phyloP scores from a whole-genome alignment of 2,113 vertebrate species.

The Barbus barbus region DNA sequence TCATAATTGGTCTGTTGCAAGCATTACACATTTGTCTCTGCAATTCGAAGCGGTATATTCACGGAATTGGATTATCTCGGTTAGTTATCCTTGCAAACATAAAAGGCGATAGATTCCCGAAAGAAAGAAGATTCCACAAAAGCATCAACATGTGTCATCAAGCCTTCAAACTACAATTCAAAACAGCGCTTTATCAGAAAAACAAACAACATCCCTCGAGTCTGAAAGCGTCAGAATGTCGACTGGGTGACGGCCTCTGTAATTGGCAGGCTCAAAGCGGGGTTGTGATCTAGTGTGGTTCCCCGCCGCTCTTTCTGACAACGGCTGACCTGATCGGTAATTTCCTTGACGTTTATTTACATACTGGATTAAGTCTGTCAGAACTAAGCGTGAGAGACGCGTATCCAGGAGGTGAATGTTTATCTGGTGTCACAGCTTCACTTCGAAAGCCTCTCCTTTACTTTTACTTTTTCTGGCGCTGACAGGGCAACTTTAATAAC shows the following conservation, averaged over 20 bases:
- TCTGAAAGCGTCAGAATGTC: slow-evolving; percentile 5
- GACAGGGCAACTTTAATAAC: slow-evolving; percentile 48
- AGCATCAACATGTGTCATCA: background rate
- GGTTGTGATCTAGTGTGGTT: slow-evolving; percentile 31
- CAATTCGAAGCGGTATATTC: background rate
- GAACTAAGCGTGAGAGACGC: slow-evolving; percentile 1
- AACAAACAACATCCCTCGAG: background rate
- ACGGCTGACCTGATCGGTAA: slow-evolving; percentile 38
- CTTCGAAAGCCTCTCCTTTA: slow-evolving; percentile 27
- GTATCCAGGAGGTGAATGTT: slow-evolving; percentile 41
- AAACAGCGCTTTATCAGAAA: background rate
- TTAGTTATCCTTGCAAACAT: background rate
- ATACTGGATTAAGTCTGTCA: slow-evolving; percentile 56
- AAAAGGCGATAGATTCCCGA: background rate
- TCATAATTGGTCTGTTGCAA: background rate
- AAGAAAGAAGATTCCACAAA: background rate
- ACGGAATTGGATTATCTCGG: background rate
- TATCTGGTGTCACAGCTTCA: slow-evolving; percentile 50
- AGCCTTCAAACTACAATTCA: background rate
- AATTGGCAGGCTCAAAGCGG: slow-evolving; percentile 38
- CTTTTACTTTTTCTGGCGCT: slow-evolving; percentile 21
- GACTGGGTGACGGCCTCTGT: background rate
- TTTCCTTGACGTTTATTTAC: slow-evolving; percentile 59
- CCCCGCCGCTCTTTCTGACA: slow-evolving; percentile 29
- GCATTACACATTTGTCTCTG: background rate